These are phyloP conservation scores for Malurus alboscapulatus DNA, from an alignment of 2,113 vertebrate genomes.

Conservation along the genomic window DNA sequence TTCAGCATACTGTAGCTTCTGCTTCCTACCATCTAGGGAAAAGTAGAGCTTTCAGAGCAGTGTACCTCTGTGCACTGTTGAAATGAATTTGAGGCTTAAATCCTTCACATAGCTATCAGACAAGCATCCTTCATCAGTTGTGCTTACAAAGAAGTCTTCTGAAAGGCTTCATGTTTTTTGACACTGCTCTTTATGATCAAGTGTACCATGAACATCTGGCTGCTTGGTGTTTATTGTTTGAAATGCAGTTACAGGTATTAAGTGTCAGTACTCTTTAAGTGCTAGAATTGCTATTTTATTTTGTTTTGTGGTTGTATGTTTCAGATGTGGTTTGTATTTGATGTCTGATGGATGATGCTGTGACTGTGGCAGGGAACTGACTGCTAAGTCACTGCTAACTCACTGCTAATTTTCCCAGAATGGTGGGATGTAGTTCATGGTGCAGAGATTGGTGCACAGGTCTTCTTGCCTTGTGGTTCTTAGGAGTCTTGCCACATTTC, in stretches of 20 bases:
- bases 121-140: background rate
- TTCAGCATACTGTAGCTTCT: background rate
- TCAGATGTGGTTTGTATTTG: background rate
- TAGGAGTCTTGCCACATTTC: background rate
- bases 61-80: background rate
- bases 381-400: background rate
- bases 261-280: background rate
- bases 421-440: background rate
- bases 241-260: background rate
- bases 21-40: background rate
- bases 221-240: background rate
- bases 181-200: background rate
- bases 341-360: background rate
- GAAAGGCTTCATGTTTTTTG: background rate
- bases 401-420: background rate
- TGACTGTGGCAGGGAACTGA: background rate
- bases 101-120: background rate
- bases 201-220: accelerated
- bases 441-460: background rate
- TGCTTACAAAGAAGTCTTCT: background rate
- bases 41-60: background rate
- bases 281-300: background rate
- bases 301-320: background rate
- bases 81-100: background rate
- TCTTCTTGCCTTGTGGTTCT: background rate